Percentiles rank a stretch among this genome's conserved stretches.
Conservation (phyloP, 2,797 vertebrate species). For the Avahi laniger region DNA sequence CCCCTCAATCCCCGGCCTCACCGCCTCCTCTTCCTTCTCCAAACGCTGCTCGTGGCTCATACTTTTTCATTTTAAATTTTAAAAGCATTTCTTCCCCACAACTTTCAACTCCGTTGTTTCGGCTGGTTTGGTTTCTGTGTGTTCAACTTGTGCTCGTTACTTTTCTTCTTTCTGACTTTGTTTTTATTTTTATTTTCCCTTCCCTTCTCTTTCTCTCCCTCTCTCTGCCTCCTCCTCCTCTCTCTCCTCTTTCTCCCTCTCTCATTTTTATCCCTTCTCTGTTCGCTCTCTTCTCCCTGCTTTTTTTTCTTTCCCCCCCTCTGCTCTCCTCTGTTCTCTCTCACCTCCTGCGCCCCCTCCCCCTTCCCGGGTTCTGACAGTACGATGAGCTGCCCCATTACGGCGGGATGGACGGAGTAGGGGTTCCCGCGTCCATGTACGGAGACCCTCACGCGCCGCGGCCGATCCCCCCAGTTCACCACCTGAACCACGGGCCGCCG, state of each 20-base stretch:
- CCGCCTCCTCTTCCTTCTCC: constrained; percentile 60
- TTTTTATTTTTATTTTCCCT: constrained; percentile 79
- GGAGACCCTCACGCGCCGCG: constrained; percentile 98
- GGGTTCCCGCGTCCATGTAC: constrained; percentile 98
- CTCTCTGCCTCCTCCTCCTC: constrained; percentile 58
- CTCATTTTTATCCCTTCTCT: not conserved
- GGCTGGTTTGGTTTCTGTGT: constrained; percentile 78
- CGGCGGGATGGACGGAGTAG: constrained; percentile 99
- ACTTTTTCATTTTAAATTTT: constrained; percentile 50
- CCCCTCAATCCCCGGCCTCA: constrained; percentile 64
- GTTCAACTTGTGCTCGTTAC: constrained; percentile 79
- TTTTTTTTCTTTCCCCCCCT: not conserved
- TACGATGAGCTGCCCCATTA: constrained; percentile 99
- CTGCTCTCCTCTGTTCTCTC: constrained; percentile 18
- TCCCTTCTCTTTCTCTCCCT: not conserved
- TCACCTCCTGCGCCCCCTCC: constrained; percentile 62
- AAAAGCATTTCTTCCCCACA: constrained; percentile 10
- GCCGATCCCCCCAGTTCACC: constrained; percentile 98
- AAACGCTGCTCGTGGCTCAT: constrained; percentile 52
- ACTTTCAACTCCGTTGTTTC: constrained; percentile 73
- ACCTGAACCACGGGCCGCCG: constrained; percentile 99
- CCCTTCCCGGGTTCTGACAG: constrained; percentile 87
- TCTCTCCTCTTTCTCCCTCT: constrained; percentile 53
- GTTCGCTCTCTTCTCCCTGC: constrained; percentile 77
- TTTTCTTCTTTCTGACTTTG: constrained; percentile 85